phyloP scores from a whole-genome alignment of 2,113 vertebrate species.

The Sapayoa aenigma region DNA sequence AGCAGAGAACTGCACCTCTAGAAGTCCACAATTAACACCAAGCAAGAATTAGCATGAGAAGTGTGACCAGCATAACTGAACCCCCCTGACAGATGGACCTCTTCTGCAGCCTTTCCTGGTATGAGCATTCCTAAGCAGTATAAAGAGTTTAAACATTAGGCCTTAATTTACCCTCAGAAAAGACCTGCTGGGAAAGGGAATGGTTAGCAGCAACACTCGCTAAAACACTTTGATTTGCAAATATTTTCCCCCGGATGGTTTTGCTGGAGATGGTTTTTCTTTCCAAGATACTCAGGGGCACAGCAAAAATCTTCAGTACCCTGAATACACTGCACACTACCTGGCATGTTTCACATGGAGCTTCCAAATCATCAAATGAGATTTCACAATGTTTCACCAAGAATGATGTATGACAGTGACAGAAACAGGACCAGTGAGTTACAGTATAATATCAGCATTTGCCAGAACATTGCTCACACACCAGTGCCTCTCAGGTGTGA shows the following conservation, averaged over 20 bases:
- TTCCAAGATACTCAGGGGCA: background rate
- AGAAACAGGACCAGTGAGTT: background rate
- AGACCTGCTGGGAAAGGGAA: background rate
- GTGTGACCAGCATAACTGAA: background rate
- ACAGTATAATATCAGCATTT: fast-evolving
- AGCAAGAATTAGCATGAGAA: background rate
- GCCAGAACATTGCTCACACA: background rate
- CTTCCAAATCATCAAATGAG: background rate
- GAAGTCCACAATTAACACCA: background rate
- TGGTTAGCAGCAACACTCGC: background rate
- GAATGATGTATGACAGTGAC: background rate
- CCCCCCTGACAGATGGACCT: background rate
- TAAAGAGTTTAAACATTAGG: background rate
- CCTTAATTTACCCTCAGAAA: background rate
- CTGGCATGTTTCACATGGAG: background rate
- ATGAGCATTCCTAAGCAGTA: background rate
- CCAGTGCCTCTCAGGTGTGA: background rate
- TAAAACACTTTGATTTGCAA: background rate
- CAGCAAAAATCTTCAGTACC: background rate
- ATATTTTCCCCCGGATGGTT: background rate
- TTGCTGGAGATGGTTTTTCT: background rate
- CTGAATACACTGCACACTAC: background rate
- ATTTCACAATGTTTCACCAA: background rate
- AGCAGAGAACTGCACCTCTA: background rate
- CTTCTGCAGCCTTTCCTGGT: background rate